phyloP scores from a whole-genome alignment of 1,140 invertebrate genomes.

The Arctopsyche grandis region DNA sequence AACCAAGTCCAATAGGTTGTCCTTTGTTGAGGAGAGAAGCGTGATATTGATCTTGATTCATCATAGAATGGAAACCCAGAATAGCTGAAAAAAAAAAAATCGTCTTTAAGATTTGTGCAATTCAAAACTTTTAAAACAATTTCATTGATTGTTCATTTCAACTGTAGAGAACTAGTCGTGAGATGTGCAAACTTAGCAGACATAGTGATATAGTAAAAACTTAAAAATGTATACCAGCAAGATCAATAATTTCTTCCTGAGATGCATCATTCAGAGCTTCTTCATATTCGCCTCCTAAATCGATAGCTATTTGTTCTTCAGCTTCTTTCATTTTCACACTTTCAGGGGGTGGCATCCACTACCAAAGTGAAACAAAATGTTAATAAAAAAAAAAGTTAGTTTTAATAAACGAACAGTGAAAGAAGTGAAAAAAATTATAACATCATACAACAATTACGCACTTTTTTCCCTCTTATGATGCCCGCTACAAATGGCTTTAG shows the following conservation, averaged over 20 bases:
- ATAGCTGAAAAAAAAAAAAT: slow-evolving; percentile 86
- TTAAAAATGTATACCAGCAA: slow-evolving; percentile 79
- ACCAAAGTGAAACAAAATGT: slow-evolving; percentile 56
- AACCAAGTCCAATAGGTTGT: slow-evolving; percentile 85
- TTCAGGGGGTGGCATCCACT: slow-evolving; percentile 90
- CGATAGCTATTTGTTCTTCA: slow-evolving; percentile 91
- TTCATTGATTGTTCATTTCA: background rate
- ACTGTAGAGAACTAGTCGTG: no score
- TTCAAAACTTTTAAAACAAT: slow-evolving; percentile 45
- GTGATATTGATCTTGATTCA: slow-evolving; percentile 99
- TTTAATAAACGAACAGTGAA: no score
- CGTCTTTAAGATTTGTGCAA: no score
- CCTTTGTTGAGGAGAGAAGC: slow-evolving; percentile 93
- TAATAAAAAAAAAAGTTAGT: background rate
- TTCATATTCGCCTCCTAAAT: slow-evolving; percentile 96
- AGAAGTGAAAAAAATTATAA: background rate
- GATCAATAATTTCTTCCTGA: slow-evolving; percentile 98
- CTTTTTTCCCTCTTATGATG: slow-evolving; percentile 89
- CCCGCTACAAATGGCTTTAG: slow-evolving; percentile 93
- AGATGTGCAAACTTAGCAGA: background rate
- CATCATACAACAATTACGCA: slow-evolving; percentile 56
- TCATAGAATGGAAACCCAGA: slow-evolving; percentile 99
- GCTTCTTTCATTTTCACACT: slow-evolving; percentile 80
- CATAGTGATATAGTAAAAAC: background rate
- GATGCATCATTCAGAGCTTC: slow-evolving; percentile 88